Evolutionary conservation across 2,888 invertebrate species (phyloP), one percentile per base, ranked within the genome.

Genomic region (Mongoloraphidia duomilia): DNA sequence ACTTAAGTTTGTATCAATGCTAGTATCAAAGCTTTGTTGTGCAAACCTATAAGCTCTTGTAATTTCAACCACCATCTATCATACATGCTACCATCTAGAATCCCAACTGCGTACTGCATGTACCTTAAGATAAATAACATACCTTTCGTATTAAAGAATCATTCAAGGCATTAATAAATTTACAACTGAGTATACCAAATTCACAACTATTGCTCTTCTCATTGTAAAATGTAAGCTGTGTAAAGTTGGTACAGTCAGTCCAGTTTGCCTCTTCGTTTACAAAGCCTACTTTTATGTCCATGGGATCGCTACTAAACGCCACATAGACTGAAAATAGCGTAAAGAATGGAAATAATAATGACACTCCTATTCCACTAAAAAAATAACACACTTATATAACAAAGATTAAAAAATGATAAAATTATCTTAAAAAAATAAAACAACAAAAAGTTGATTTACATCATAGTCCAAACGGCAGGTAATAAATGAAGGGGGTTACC

Each of bases 281-380:
- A 0, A 92, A 73, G 0, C 82, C 91, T 36, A 94, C 58, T 44
- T 75, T 73, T 0, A 93, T 69, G 49, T 79, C 77, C 45, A 73
- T 72, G 0, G 87, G 85, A 58, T 90, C 84, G 45, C 78, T 77
- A 1, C 90, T 90, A 46, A 90, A 78, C 34, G 90, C 83, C 49
- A 82, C 64, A 67, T 90, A 84, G 66, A 93, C 92, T 36, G 85
- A 74, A 39, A 80, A 71, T 52, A 84, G 75, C 75, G 92, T 84
- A 26, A 91, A 69, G 12, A 91, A 69, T 11, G 93, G 93, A 60
- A 93, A 83, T 49, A 87, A 58, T 51, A 90, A 68, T 54, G 90
- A 80, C 65, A 93, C 93, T 53, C 84, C 67, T 34, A 92, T 69
- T 37, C 89, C 85, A 8, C 89, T 90, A 68, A 12, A 71, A 70